Conservation (phyloP, 2,113 vertebrate species). For the Tichodroma muraria region DNA sequence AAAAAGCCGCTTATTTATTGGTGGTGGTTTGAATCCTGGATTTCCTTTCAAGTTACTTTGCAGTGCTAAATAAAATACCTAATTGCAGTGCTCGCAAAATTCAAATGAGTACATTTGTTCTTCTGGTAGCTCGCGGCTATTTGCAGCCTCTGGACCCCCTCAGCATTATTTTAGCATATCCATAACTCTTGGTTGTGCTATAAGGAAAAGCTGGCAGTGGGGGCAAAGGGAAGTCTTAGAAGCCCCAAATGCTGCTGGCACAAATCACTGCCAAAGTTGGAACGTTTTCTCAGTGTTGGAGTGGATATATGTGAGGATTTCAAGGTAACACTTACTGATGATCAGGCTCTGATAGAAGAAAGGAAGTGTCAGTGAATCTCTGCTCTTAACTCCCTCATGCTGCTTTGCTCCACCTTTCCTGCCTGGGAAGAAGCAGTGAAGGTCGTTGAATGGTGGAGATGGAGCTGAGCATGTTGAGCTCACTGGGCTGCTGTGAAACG, state of each 20-base stretch:
- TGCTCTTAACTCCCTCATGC: not conserved
- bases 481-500: not conserved
- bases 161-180: constrained; percentile 15
- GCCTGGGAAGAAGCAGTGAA: not conserved
- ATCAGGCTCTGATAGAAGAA: not conserved
- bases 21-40: constrained; percentile 25
- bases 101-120: constrained; percentile 32
- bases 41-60: constrained; percentile 53
- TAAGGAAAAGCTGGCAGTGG: not conserved
- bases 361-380: not conserved
- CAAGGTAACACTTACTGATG: not conserved
- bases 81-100: constrained; percentile 30
- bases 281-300: not conserved
- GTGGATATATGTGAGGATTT: not conserved
- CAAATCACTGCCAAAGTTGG: not conserved
- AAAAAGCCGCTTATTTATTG: constrained; percentile 46
- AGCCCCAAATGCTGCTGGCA: not conserved
- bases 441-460: not conserved
- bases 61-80: constrained; percentile 54
- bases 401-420: not conserved
- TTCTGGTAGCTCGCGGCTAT: not conserved
- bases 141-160: constrained; percentile 21
- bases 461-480: not conserved
- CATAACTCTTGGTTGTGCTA: not conserved
- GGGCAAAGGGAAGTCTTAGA: not conserved